phyloP scores from a whole-genome alignment of 2,888 invertebrate genomes.

The Silvanus unidentatus region DNA sequence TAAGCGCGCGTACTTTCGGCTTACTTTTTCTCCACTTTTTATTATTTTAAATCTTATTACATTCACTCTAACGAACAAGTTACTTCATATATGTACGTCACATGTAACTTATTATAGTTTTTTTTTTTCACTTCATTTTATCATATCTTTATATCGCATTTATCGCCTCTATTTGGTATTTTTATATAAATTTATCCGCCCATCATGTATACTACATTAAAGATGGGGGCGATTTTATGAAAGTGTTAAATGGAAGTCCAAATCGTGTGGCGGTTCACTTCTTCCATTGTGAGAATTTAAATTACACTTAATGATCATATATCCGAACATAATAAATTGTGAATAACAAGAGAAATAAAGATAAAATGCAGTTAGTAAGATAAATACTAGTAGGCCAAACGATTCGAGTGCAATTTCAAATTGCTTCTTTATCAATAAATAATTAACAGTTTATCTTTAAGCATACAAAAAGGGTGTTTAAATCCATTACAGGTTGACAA shows the following conservation, averaged over 20 bases:
- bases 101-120: too few relatives aligned
- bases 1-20: too few relatives aligned
- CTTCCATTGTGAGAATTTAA: constrained; percentile 16
- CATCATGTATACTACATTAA: too few relatives aligned
- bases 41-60: too few relatives aligned
- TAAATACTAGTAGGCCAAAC: constrained; percentile 7
- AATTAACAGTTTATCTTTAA: constrained; percentile 23
- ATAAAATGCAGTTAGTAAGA: constrained; percentile 9
- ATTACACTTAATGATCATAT: constrained; percentile 16
- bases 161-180: too few relatives aligned
- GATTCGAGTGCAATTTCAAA: constrained; percentile 21
- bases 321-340: constrained; percentile 4
- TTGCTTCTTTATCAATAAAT: constrained; percentile 18
- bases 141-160: too few relatives aligned
- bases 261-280: constrained; percentile 6
- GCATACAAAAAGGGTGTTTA: constrained; percentile 16
- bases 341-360: constrained; percentile 10
- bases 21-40: too few relatives aligned
- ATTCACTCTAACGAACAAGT: too few relatives aligned
- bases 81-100: too few relatives aligned
- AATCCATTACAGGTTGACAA: constrained; percentile 13
- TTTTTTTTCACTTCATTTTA: too few relatives aligned
- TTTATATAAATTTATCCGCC: too few relatives aligned
- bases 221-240: constrained; percentile 3
- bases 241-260: constrained; percentile 4